Base-by-base conservation (phyloP, 2,113 vertebrate species). In the Acrocephalus arundinaceus region DNA sequence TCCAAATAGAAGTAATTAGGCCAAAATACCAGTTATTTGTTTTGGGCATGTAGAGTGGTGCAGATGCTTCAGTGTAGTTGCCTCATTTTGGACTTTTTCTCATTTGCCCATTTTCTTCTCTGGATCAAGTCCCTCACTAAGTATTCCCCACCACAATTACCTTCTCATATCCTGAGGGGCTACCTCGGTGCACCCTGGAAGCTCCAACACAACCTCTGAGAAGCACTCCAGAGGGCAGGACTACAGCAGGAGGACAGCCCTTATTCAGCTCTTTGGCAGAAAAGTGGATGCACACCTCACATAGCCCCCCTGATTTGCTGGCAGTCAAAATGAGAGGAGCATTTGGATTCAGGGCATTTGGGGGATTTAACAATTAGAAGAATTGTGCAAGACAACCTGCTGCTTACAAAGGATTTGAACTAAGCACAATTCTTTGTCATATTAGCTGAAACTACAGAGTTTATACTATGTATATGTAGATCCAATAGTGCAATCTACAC, bases 281-380 rank as follows among this genome's bases (percentile, higher is more conserved):
- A 74, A 66, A 67, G 9, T 13, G 19, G 37, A 41, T 10, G 28
- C 11, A 59, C 33, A 63, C 17, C 39, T 79, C 43, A 22, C 21
- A 25, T 0, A 22, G 22, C 6, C 61, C 22, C 23, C 51, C 33
- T 35, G 10, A n/a, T 25, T 55, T 0, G 0, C 18, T 25, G 43
- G 43, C 3, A 59, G 37, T 14, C 15, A 54, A 49, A 74, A 27
- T 39, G 6, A 33, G 21, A 71, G 35, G 35, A 67, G 18, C 33
- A 65, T 71, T 75, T 25, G 23, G 21, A 66, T n/a, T 66, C 46
- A n/a, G 37, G 82, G 51, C 6, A 33, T 81, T 91, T 77, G 66
- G 30, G 33, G 37, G 17, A 65, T 54, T 65, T 45, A 37, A n/a
- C 14, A 77, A 54, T 74, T 66, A 18, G 27, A 76, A 82, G 66